Base-by-base conservation (phyloP, 2,113 vertebrate species). In the Vireo altiloquus region DNA sequence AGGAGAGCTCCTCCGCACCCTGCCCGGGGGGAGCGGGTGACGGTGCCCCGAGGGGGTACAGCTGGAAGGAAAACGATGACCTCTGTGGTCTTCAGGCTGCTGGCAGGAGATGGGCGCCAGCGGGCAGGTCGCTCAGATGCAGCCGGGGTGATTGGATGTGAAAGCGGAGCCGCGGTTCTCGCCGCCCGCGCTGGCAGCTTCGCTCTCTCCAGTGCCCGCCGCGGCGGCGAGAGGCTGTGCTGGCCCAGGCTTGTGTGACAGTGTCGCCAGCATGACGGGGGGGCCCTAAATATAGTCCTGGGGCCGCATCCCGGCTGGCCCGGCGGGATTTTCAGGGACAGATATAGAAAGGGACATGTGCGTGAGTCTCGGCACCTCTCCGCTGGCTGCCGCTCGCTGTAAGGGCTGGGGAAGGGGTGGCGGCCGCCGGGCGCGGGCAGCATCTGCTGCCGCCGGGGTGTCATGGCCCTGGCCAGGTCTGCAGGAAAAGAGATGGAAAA, bases 101-200 rank as follows among this genome's bases (percentile, higher is more conserved):
- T 15, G 8, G 8, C 30, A 83, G 69, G 84, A 77, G 89, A 27
- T 11, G 31, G 66, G 18, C 9, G 60, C 30, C 40, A 10, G 72
- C 47, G 33, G 64, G 79, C 68, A 69, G 95, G 78, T 90, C 30
- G 23, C 85, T 96, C 71, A 54, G 86, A 84, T 76, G 90, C 86
- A 6, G 59, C 72, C 21, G 28, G 71, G 37, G 53, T 89, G 88
- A 93, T 97, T 2, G 80, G 93, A 95, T 92, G 96, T 96, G 96
- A 94, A 93, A 92, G 94, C 61, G 31, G 71, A 82, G 93, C 74
- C 4, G 35, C 20, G 3, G 75, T 0, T 7, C 46, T 68, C 22
- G 7, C 54, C 9, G n/a, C 39, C 75, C 9, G n/a, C 13, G 20
- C 61, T 11, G 60, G 56, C 89, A 27, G 82, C 86, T 44, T 7